These are phyloP conservation scores for Coreoperca whiteheadi DNA, from an alignment of 2,113 vertebrate species.

Conservation along the genomic window DNA sequence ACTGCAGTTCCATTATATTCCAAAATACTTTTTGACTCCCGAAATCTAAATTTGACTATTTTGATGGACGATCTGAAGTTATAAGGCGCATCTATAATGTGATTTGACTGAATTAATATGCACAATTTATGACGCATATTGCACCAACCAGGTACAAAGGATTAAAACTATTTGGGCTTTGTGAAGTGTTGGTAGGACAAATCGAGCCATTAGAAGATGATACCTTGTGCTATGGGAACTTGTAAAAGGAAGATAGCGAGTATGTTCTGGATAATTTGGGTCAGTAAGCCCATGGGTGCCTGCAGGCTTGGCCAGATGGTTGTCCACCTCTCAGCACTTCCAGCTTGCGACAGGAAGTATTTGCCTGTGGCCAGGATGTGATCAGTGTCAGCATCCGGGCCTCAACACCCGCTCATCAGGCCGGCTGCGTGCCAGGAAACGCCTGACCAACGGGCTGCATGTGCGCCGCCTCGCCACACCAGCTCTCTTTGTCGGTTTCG, in stretches of 20 bases:
- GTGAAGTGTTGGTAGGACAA: background rate
- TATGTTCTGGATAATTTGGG: constrained; percentile 31
- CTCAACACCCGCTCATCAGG: constrained; percentile 46
- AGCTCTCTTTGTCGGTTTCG: constrained; percentile 8
- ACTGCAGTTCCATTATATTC: too few species aligned
- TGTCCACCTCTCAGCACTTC: constrained; percentile 40
- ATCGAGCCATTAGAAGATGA: background rate
- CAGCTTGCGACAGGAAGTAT: constrained; percentile 60
- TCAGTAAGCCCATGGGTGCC: constrained; percentile 27
- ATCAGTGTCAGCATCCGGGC: constrained; percentile 53
- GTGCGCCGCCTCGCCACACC: background rate
- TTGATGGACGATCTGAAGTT: background rate
- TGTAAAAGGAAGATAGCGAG: constrained; percentile 21
- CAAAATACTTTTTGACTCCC: background rate
- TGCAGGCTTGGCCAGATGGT: constrained; percentile 58
- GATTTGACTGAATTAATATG: background rate
- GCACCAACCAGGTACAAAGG: background rate
- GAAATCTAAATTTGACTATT: background rate
- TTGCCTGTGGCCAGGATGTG: constrained; percentile 64
- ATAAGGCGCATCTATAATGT: background rate
- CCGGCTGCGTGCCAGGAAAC: constrained; percentile 47
- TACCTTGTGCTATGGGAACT: background rate
- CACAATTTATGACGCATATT: background rate
- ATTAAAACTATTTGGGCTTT: background rate
- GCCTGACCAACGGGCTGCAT: background rate